Evolutionary conservation across 2,113 vertebrate species (phyloP), one percentile per base, ranked within the genome.

Genomic region (Echinops telfairi): DNA sequence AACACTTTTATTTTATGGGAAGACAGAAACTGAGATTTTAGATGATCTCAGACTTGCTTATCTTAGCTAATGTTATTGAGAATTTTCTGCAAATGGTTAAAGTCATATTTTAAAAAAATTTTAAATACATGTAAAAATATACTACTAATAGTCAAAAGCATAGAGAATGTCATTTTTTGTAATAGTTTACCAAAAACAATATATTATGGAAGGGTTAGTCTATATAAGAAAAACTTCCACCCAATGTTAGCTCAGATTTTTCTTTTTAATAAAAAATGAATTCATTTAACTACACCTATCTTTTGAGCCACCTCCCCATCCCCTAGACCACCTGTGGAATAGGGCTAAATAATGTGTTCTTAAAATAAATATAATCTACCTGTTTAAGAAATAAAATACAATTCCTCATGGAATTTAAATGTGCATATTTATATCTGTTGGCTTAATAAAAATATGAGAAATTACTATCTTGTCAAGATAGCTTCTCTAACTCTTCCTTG

Each of bases 61-160:
- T 57, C 36, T 95, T 83, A 76, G 66, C 27, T 60, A 88, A 71
- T 20, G 2, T 64, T 62, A 83, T 14, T 73, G 22, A 64, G 15
- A 83, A 82, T 89, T 86, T 93, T 95, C 90, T 29, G 91, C 85
- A 94, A 29, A 71, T 19, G 16, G 19, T 66, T 11, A 71, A 71
- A 71, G 27, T 31, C 15, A 70, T n/a, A 31, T 31, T 70, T 87
- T 79, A 33, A 93, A 86, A 85, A 88, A 89, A 75, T 66, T 91
- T 88, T 17, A 92, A 89, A 73, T 81, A n/a, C 27, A 19, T 83
- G 90, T 86, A 85, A 93, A 96, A 83, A 70, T 82, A 47, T 82
- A 47, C 71, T 68, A 93, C 27, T 84, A 88, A 75, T 4, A 81
- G 25, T 70, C 17, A 93, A 71, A 6, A 89, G 94, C 89, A 79